Conservation (phyloP, 1,140 invertebrate species). For the Caenorhabditis tropicalis region DNA sequence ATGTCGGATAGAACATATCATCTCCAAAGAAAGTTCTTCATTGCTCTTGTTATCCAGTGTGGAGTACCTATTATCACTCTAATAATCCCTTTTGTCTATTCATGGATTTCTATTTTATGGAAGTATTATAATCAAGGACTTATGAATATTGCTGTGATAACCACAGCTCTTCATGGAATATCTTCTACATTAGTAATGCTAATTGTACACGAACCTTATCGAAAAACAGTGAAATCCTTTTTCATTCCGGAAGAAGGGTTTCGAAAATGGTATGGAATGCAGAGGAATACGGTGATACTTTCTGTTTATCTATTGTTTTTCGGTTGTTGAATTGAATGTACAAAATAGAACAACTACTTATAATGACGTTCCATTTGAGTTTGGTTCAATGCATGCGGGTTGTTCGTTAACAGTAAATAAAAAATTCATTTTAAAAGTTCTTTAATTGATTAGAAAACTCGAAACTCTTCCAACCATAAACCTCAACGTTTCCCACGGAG, state of each 20-base stretch:
- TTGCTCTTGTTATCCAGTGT: not conserved
- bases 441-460: no score
- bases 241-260: not conserved
- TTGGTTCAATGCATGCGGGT: no score
- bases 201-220: not conserved
- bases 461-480: no score
- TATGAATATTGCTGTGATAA: not conserved
- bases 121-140: not conserved
- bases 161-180: not conserved
- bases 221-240: not conserved
- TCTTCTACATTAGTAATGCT: not conserved
- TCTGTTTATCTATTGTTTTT: not conserved
- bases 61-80: not conserved
- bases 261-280: not conserved
- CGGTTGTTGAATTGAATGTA: not conserved
- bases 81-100: not conserved
- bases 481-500: no score
- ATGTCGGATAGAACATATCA: not conserved
- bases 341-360: not conserved
- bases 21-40: not conserved
- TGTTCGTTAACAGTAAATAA: no score
- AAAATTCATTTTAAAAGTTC: no score
- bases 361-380: not conserved
- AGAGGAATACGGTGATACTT: not conserved
- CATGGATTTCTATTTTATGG: not conserved